These are phyloP conservation scores for Pegoplata infirma DNA, from an alignment of 2,888 invertebrate species.

Conservation along the genomic window DNA sequence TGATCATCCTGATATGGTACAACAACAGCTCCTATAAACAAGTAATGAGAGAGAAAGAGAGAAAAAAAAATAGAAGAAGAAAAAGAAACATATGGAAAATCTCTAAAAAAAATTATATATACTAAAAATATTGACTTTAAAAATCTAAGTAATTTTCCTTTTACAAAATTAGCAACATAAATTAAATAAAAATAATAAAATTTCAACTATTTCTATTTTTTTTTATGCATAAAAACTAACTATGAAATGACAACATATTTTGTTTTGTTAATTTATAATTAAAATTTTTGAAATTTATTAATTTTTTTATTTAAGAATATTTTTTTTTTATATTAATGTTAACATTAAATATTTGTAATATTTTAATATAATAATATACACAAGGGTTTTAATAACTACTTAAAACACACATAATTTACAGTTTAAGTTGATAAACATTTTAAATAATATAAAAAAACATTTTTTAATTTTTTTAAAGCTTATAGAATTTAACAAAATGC, in stretches of 20 bases:
- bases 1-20: slow-evolving; percentile 24
- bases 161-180: not conserved
- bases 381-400: not conserved
- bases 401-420: not conserved
- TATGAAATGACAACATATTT: slow-evolving; percentile 24
- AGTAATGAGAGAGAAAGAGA: not conserved
- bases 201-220: not conserved
- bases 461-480: not conserved
- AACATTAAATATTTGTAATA: not conserved
- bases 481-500: not conserved
- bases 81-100: slow-evolving; percentile 31
- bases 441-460: not conserved
- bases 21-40: slow-evolving; percentile 43
- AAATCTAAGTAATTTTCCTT: no score
- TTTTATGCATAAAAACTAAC: slow-evolving; percentile 1
- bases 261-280: slow-evolving; percentile 18
- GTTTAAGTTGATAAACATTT: not conserved
- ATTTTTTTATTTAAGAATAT: not conserved
- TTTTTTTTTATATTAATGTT: not conserved
- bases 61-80: slow-evolving; percentile 17
- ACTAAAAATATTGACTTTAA: no score
- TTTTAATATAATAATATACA: not conserved
- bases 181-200: not conserved
- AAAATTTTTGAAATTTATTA: slow-evolving; percentile 16
- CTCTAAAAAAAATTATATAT: no score